Evolutionary conservation across 2,797 vertebrate genomes (phyloP).

Genomic region (Danionella dracula): DNA sequence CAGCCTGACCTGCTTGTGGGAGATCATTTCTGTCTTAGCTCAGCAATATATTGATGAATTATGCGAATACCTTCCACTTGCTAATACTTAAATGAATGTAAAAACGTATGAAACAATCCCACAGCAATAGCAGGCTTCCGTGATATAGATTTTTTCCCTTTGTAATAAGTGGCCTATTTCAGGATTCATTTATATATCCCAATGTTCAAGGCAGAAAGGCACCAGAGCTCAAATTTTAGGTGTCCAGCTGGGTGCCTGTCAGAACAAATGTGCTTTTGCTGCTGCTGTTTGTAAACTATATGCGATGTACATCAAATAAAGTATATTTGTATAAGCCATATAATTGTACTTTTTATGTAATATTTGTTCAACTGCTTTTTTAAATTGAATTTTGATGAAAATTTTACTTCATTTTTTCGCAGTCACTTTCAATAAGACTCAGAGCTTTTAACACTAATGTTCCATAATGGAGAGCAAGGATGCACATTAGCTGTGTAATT

Average conservation of each 20-base stretch:
- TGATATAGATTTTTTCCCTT: neutral
- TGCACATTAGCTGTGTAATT: neutral
- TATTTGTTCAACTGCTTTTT: neutral
- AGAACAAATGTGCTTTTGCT: neutral
- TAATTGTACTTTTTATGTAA: neutral
- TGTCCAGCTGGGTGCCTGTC: neutral
- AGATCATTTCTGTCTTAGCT: neutral
- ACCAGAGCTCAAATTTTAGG: neutral
- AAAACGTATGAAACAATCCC: neutral
- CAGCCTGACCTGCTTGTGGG: neutral
- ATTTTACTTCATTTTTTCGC: neutral
- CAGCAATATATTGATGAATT: neutral
- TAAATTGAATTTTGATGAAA: neutral
- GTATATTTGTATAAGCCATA: neutral
- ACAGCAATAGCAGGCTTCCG: neutral
- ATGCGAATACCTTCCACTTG: neutral
- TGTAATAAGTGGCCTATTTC: neutral
- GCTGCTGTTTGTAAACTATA: too few species aligned
- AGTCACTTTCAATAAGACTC: neutral
- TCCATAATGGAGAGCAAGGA: constrained; percentile 7
- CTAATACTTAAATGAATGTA: neutral
- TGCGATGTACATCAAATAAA: too few species aligned
- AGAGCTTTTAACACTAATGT: neutral
- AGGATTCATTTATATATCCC: neutral
- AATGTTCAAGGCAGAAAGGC: too few species aligned